These are phyloP conservation scores for Tryphoninae sp. DNA, from an alignment of 2,888 invertebrate genomes.

Conservation along the genomic window DNA sequence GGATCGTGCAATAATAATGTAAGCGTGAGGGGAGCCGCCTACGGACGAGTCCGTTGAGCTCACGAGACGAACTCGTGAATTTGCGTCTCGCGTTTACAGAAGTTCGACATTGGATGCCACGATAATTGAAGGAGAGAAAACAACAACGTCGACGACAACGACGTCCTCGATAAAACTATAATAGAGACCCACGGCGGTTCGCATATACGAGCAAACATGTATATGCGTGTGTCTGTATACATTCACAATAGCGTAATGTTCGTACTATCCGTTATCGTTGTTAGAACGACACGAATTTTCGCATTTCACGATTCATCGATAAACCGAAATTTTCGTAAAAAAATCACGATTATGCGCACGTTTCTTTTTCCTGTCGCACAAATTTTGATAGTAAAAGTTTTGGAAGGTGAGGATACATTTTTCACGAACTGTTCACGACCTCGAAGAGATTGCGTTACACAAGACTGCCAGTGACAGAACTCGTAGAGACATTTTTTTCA, in stretches of 20 bases:
- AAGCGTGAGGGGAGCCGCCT: background rate
- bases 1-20: background rate
- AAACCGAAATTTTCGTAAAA: background rate
- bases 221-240: background rate
- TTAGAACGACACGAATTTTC: conserved; percentile 12
- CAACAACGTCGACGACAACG: background rate
- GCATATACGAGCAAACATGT: background rate
- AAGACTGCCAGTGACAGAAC: conserved; percentile 61
- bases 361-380: background rate
- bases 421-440: background rate
- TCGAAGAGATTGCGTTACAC: conserved; percentile 58
- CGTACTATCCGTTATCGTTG: conserved; percentile 15
- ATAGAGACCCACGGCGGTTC: background rate
- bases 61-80: conserved; percentile 46
- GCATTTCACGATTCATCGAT: background rate
- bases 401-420: background rate
- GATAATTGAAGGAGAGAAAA: conserved; percentile 6
- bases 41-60: conserved; percentile 11
- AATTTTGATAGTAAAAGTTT: background rate
- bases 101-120: conserved; percentile 36
- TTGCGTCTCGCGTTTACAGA: conserved; percentile 23
- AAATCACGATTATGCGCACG: background rate
- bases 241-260: conserved; percentile 1
- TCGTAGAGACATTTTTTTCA: conserved; percentile 16
- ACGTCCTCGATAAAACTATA: conserved; percentile 8